Conservation (phyloP, 2,113 vertebrate species). For the Ciconia stormi region DNA sequence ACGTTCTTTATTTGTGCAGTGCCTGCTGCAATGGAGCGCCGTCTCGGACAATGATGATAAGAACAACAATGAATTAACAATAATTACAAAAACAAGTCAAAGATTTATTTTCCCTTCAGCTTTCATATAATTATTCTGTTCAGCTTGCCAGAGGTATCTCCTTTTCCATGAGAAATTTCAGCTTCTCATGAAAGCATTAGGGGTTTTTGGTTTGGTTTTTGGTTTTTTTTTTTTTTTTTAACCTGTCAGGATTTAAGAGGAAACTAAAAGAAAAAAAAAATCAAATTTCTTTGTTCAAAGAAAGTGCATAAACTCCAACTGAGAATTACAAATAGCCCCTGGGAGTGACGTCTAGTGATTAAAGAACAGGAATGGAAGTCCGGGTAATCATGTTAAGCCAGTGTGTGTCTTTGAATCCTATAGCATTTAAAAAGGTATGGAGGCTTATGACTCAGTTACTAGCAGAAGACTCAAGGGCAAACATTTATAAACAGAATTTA, state of each 20-base stretch:
- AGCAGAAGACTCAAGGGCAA: not conserved
- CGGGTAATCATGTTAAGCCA: not conserved
- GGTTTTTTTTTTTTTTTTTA: not conserved
- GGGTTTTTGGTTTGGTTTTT: not conserved
- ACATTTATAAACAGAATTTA: not conserved
- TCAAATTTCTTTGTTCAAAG: conserved; percentile 8
- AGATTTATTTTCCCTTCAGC: not conserved
- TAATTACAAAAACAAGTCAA: conserved; percentile 8
- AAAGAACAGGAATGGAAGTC: not conserved
- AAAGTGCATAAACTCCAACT: not conserved
- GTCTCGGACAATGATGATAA: not conserved
- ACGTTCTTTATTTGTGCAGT: not conserved
- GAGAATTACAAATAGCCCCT: not conserved
- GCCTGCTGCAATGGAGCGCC: not conserved
- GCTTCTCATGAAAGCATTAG: not conserved
- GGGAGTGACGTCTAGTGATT: not conserved
- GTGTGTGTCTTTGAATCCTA: not conserved
- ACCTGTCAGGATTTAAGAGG: not conserved
- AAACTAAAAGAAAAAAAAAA: not conserved
- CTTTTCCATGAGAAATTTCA: not conserved
- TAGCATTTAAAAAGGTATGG: not conserved
- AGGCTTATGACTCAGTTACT: not conserved
- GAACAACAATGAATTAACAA: not conserved
- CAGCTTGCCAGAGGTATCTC: not conserved
- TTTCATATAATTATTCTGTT: not conserved